Percentiles rank a stretch among this genome's conserved stretches.
Evolutionary conservation across 1,140 invertebrate genomes (phyloP).

Genomic region (Drosophila sp.): DNA sequence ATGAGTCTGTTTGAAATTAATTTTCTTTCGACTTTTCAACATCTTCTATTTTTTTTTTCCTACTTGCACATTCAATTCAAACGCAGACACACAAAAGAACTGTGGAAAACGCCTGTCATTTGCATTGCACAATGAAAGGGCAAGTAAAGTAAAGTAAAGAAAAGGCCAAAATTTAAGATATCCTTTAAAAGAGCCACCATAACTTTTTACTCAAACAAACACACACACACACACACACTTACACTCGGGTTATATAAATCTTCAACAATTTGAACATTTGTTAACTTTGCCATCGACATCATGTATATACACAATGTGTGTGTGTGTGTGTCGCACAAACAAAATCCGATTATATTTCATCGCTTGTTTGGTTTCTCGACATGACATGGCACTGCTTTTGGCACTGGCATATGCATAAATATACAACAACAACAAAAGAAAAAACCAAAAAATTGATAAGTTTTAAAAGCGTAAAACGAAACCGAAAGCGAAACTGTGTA

Average conservation of each 20-base stretch:
- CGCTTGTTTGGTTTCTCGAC: constrained; percentile 6
- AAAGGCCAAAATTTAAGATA: not conserved
- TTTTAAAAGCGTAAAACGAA: not conserved
- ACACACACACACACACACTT: no score
- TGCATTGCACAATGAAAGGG: not conserved
- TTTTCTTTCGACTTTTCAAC: no score
- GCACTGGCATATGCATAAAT: not conserved
- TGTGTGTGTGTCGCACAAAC: not conserved
- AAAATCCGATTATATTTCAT: constrained; percentile 13
- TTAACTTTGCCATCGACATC: constrained; percentile 7
- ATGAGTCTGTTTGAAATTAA: not conserved
- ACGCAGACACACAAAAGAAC: no score
- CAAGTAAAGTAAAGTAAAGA: not conserved
- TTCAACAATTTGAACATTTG: constrained; percentile 10
- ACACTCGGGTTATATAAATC: not conserved
- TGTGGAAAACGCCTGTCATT: not conserved
- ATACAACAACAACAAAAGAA: not conserved
- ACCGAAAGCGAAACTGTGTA: not conserved
- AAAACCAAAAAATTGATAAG: not conserved
- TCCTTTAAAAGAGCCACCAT: not conserved
- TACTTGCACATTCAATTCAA: no score
- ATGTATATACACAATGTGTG: constrained; percentile 1
- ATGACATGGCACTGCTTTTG: constrained; percentile 1
- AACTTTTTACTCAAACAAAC: not conserved
- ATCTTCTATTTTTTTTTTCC: not conserved